A percentile compares a stretch with the other conserved stretches of the same genome.
phyloP scores from a whole-genome alignment of 2,888 invertebrate genomes.

The Eilema caniola region DNA sequence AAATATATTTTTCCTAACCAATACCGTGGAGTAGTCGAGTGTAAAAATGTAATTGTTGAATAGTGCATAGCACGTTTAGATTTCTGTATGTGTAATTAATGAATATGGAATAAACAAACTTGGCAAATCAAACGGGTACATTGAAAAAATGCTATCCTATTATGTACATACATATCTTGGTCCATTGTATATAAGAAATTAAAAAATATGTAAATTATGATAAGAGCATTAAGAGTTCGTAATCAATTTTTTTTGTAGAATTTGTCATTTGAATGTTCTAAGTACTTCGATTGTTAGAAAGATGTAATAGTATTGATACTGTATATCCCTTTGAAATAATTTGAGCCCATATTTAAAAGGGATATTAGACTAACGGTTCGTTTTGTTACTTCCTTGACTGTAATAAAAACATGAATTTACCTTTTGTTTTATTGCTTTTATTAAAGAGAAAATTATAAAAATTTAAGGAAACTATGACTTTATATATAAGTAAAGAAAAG shows the following conservation, averaged over 20 bases:
- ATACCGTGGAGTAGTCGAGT: constrained; percentile 43
- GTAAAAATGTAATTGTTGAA: constrained; percentile 61
- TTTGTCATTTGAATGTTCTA: constrained; percentile 38
- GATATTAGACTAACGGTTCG: constrained; percentile 71
- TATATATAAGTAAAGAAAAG: no score
- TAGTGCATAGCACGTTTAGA: constrained; percentile 75
- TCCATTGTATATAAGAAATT: constrained; percentile 65
- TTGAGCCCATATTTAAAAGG: constrained; percentile 86
- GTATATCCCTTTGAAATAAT: constrained; percentile 84
- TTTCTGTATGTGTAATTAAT: constrained; percentile 61
- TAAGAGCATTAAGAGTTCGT: constrained; percentile 47
- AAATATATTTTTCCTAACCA: constrained; percentile 34
- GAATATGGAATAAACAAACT: constrained; percentile 61
- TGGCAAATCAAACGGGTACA: constrained; percentile 63
- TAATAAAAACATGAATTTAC: constrained; percentile 59
- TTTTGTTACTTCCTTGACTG: constrained; percentile 56
- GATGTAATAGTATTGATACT: constrained; percentile 54
- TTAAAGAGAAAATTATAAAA: not conserved
- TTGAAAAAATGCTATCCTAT: constrained; percentile 55
- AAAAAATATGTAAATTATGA: constrained; percentile 55
- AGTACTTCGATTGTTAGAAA: constrained; percentile 45
- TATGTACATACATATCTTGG: constrained; percentile 75
- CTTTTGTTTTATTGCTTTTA: not conserved
- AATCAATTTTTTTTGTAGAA: constrained; percentile 50
- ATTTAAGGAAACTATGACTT: not conserved